Evolutionary conservation across 2,888 invertebrate genomes (phyloP).

Genomic region (Lasioglossum figueresi): DNA sequence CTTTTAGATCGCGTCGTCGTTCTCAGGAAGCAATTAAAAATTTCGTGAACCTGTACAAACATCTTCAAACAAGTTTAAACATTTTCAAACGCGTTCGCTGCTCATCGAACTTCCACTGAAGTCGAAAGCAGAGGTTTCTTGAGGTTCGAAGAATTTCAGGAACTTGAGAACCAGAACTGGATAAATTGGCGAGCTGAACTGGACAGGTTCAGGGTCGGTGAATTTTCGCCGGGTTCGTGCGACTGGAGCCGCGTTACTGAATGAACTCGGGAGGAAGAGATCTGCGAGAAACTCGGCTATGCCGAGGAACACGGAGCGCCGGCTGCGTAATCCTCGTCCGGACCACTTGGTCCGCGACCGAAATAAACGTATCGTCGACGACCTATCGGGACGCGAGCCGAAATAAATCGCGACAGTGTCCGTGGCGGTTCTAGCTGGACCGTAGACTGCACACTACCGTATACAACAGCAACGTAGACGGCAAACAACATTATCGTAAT

Average conservation of each 20-base stretch:
- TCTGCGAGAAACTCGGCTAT: slow-evolving; percentile 8
- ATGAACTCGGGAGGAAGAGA: slow-evolving; percentile 12
- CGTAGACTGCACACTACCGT: background rate
- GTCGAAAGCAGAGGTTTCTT: background rate
- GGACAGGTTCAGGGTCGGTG: background rate
- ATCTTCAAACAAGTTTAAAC: background rate
- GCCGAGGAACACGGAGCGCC: slow-evolving; percentile 37
- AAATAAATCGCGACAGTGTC: slow-evolving; percentile 70
- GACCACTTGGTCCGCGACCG: slow-evolving; percentile 54
- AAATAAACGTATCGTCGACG: slow-evolving; percentile 74
- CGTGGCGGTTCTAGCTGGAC: slow-evolving; percentile 11
- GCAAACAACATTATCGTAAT: background rate
- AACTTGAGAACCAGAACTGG: background rate
- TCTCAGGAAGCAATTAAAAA: background rate
- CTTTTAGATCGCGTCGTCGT: background rate
- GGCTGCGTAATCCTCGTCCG: slow-evolving; percentile 60
- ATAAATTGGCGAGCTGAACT: background rate
- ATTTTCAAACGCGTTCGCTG: background rate
- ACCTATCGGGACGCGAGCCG: slow-evolving; percentile 65
- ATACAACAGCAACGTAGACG: background rate
- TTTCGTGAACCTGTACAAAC: background rate
- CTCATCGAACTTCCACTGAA: background rate
- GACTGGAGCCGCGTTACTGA: slow-evolving; percentile 4
- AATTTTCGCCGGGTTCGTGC: background rate
- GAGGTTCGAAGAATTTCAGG: background rate